Evolutionary conservation across 1,140 invertebrate species (phyloP).

Genomic region (Pristionchus pacificus): DNA sequence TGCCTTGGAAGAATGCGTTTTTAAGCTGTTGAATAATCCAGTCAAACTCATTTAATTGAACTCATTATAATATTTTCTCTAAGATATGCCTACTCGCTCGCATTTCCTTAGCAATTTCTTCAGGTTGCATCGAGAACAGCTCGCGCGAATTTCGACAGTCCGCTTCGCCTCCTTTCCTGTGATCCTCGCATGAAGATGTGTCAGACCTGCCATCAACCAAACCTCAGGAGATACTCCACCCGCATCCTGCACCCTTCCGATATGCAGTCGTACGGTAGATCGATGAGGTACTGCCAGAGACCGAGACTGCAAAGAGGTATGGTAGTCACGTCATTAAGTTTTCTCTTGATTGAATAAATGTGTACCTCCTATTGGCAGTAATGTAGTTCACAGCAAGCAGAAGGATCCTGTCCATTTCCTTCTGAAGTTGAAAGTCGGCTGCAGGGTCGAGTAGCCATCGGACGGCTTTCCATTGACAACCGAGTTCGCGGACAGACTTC

Average conservation of each 20-base stretch:
- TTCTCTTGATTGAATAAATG: no score
- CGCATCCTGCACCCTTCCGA: constrained; percentile 30
- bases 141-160: no score
- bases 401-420: constrained; percentile 32
- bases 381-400: constrained; percentile 27
- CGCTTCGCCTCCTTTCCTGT: no score
- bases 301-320: constrained; percentile 28
- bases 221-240: constrained; percentile 24
- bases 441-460: constrained; percentile 8
- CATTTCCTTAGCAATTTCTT: no score
- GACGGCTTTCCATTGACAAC: constrained; percentile 14
- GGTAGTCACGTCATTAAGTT: no score
- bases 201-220: no score
- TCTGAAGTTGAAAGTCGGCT: constrained; percentile 20
- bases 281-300: constrained; percentile 28
- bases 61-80: no score
- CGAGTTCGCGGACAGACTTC: constrained; percentile 25
- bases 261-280: constrained; percentile 28
- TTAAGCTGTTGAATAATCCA: no score
- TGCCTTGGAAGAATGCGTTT: constrained; percentile 9
- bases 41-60: no score
- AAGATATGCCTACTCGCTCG: no score
- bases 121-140: no score
- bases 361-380: constrained; percentile 8
- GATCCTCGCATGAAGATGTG: no score